Evolutionary conservation across 2,888 invertebrate genomes (phyloP), one percentile per base, ranked within the genome.

Genomic region (Pseudeuparius sepicola): DNA sequence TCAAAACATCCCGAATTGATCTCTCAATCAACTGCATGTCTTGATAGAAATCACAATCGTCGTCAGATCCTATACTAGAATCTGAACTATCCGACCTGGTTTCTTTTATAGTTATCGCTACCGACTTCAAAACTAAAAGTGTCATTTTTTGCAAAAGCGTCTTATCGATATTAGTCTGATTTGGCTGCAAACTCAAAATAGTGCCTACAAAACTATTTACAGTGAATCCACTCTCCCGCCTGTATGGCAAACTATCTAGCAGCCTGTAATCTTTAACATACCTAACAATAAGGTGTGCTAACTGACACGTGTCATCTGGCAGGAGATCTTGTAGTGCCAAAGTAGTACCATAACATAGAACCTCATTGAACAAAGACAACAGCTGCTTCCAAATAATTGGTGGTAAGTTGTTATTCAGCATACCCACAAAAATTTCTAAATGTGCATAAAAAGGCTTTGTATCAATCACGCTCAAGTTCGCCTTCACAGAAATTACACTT

Each of bases 341-440:
- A 17, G 90, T 90, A 44, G 87, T 89, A 2, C 89, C 89, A 59
- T 90, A 90, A 60, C 90, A 90, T 32, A 90, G 62, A 5, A 89
- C 87, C 63, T 90, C 89, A 59, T 89, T 89, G 49, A 89, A 87
- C 17, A 90, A 66, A 48, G 83, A 83, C 41, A 90, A 61, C 52
- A 89, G 67, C 61, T 87, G 86, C 50, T 83, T 78, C 74, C 89
- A 89, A 47, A 89, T 76, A 29, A 86, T 71, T 42, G 83, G 76
- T 1, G 87, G 82, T n/a, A 89, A 64, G 46, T 74, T 67, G 56
- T 73, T 78, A 26, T 76, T 60, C 40, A 68, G 66, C 40, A 81
- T 64, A 39, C 78, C 71, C 9, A 85, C 82, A 61, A 89, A 83
- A 50, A 78, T 75, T 49, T 87, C 83, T 46, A 89, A 61, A 54